Evolutionary conservation across 1,140 invertebrate species (phyloP).

Genomic region (Drosophila punjabiensis): DNA sequence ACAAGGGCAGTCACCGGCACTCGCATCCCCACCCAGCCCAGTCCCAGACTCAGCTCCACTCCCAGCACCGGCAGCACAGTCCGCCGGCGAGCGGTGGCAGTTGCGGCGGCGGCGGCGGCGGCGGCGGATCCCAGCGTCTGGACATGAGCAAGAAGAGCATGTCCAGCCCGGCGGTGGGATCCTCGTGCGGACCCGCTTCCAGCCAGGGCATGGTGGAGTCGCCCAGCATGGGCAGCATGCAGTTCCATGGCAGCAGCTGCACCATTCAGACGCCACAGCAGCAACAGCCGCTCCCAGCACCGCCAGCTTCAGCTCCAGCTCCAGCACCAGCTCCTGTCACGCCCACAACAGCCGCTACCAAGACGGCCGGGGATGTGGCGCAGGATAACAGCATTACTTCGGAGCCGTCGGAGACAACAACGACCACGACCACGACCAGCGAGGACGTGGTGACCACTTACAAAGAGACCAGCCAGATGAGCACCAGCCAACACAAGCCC

Average conservation of each 20-base stretch:
- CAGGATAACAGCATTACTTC: conserved; percentile 84
- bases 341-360: conserved; percentile 42
- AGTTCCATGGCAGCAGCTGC: conserved; percentile 72
- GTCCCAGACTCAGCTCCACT: conserved; percentile 36
- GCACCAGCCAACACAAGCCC: conserved; percentile 57
- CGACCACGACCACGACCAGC: conserved; percentile 83
- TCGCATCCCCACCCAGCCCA: conserved; percentile 62
- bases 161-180: conserved; percentile 80
- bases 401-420: conserved; percentile 83
- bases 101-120: conserved; percentile 33
- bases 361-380: conserved; percentile 62
- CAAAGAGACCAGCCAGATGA: conserved; percentile 78
- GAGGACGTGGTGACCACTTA: conserved; percentile 84
- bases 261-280: conserved; percentile 78
- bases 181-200: conserved; percentile 34
- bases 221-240: conserved; percentile 80
- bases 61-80: conserved; percentile 61
- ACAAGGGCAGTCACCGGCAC: conserved; percentile 63
- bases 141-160: conserved; percentile 83
- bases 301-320: conserved; percentile 39
- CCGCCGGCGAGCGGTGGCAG: conserved; percentile 59
- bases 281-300: conserved; percentile 53
- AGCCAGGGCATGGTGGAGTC: conserved; percentile 76
- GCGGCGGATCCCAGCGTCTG: conserved; percentile 55
- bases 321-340: conserved; percentile 25